These are phyloP conservation scores for Ochropleura plecta DNA, from an alignment of 2,888 invertebrate species.

Conservation along the genomic window DNA sequence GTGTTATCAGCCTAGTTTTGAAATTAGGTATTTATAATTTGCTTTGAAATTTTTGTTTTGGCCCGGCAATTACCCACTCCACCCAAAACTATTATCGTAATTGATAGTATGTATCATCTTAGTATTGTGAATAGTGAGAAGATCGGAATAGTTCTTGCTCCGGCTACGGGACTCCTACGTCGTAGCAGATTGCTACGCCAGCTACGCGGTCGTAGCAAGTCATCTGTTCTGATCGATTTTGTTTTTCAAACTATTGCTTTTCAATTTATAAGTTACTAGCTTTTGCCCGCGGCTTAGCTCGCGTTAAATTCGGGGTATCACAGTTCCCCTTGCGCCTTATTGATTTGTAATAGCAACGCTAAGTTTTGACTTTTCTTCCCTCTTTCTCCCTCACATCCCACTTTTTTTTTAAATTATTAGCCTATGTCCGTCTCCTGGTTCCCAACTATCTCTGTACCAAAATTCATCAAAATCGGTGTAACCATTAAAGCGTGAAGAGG, in stretches of 20 bases:
- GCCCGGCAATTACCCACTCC: neutral
- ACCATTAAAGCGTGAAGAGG: too few species aligned
- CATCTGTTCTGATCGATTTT: neutral
- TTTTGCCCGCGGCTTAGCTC: too few species aligned
- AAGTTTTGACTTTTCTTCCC: too few species aligned
- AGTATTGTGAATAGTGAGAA: neutral
- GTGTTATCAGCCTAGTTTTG: conserved; percentile 16
- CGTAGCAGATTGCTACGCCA: conserved; percentile 25
- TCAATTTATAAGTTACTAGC: too few species aligned
- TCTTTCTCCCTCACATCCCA: too few species aligned
- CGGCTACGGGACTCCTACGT: conserved; percentile 11
- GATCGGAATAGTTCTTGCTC: neutral
- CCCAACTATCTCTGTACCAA: too few species aligned
- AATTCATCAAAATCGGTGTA: too few species aligned
- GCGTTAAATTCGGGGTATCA: too few species aligned
- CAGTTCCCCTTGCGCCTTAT: too few species aligned
- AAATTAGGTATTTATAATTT: conserved; percentile 20
- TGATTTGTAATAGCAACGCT: too few species aligned
- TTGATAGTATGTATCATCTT: neutral
- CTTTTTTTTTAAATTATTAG: too few species aligned
- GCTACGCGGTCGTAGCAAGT: conserved; percentile 14
- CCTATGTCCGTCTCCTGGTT: too few species aligned
- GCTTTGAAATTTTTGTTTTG: conserved; percentile 13
- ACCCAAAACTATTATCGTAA: neutral
- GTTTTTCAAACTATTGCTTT: neutral